Percentiles rank a stretch among this genome's conserved stretches.
Conservation (phyloP, 2,113 vertebrate genomes). For the Indri indri region DNA sequence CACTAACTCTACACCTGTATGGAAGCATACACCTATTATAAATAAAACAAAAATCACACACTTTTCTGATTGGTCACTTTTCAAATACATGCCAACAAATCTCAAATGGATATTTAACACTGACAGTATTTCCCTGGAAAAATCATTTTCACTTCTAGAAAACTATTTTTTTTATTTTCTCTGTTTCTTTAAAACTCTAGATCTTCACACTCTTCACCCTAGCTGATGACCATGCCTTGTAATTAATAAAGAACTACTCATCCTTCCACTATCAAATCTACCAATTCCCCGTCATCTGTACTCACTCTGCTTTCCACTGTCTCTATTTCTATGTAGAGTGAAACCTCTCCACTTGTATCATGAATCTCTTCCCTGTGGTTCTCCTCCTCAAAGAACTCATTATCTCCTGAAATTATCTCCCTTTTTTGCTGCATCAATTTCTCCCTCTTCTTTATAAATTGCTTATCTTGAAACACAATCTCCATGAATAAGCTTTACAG, state of each 20-base stretch:
- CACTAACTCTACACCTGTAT: neutral
- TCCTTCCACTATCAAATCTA: neutral
- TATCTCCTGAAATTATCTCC: neutral
- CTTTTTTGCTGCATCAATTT: neutral
- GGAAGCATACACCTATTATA: neutral
- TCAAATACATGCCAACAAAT: neutral
- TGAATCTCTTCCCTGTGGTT: neutral
- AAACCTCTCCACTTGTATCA: neutral
- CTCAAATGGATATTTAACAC: neutral
- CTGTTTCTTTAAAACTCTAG: neutral
- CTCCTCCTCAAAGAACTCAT: neutral
- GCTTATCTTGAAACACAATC: neutral
- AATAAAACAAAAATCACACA: neutral
- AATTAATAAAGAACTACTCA: neutral
- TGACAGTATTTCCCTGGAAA: neutral
- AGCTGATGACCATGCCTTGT: neutral
- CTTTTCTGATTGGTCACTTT: neutral
- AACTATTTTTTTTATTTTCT: neutral
- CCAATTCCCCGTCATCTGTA: neutral
- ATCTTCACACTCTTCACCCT: neutral
- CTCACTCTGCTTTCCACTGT: neutral
- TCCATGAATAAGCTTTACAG: neutral
- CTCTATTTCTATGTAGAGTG: neutral
- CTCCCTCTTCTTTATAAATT: neutral
- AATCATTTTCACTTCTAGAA: neutral